Percentiles rank a stretch among this genome's conserved stretches.
Evolutionary conservation across 2,113 vertebrate genomes (phyloP).

Genomic region (Rynchops niger): DNA sequence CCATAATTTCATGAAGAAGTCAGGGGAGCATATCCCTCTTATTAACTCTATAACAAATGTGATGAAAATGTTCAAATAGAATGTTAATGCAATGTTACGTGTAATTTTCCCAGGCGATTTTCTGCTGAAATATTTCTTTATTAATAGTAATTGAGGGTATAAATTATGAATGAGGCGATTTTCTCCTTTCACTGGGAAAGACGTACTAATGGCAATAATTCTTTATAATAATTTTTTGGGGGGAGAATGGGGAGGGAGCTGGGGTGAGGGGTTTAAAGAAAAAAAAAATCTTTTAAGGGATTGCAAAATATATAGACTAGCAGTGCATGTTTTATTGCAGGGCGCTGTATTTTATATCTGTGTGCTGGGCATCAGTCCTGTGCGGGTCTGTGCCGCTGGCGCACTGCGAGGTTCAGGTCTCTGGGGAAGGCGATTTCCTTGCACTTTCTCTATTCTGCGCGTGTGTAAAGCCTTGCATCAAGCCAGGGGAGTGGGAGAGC

Average conservation of each 20-base stretch:
- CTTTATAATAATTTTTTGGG: slow-evolving; percentile 92
- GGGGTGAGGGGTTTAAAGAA: slow-evolving; percentile 61
- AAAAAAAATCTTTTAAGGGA: slow-evolving; percentile 76
- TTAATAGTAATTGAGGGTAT: slow-evolving; percentile 99
- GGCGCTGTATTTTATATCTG: background rate
- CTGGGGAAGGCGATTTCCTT: background rate
- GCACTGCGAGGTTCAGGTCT: background rate
- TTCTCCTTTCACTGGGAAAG: slow-evolving; percentile 92
- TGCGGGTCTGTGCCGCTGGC: background rate
- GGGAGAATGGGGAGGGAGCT: slow-evolving; percentile 74
- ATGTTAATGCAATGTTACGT: slow-evolving; percentile 99
- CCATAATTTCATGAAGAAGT: slow-evolving; percentile 99
- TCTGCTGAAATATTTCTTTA: slow-evolving; percentile 97
- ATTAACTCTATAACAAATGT: slow-evolving; percentile 99
- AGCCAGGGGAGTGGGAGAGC: background rate
- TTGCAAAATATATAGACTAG: slow-evolving; percentile 66
- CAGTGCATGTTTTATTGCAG: slow-evolving; percentile 53
- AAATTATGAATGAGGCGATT: slow-evolving; percentile 99
- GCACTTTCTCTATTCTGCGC: background rate
- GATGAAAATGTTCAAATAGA: slow-evolving; percentile 99
- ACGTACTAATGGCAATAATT: slow-evolving; percentile 96
- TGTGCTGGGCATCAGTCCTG: slow-evolving; percentile 12
- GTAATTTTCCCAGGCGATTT: slow-evolving; percentile 96
- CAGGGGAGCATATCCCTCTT: slow-evolving; percentile 99
- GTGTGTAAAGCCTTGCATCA: background rate